Conservation (phyloP, 30 jellyfish, hydroid and myxozoan genomes). For the Aurelia sp. region DNA sequence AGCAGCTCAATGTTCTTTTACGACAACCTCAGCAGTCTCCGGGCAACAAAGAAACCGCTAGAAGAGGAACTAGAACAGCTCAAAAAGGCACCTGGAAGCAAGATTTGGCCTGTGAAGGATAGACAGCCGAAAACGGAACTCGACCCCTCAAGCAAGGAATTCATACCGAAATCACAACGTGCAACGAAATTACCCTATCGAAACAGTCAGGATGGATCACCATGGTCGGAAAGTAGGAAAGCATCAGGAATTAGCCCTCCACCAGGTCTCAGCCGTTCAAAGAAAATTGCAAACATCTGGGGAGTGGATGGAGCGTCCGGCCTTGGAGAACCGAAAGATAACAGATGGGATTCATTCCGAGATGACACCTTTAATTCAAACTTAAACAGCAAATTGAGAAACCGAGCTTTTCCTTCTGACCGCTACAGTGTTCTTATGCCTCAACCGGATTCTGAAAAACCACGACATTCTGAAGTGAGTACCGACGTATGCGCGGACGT, state of each 20-base stretch:
- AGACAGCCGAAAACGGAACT: slow-evolving; percentile 69
- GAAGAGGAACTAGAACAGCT: slow-evolving; percentile 53
- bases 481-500: no score
- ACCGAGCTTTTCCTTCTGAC: slow-evolving; percentile 42
- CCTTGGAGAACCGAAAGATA: slow-evolving; percentile 32
- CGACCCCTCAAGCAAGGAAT: slow-evolving; percentile 97
- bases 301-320: slow-evolving; percentile 54
- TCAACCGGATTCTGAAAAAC: slow-evolving; percentile 59
- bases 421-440: slow-evolving; percentile 67
- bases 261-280: slow-evolving; percentile 86
- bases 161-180: slow-evolving; percentile 90
- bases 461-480: slow-evolving; percentile 64
- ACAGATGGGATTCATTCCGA: slow-evolving; percentile 83
- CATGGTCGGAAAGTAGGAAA: slow-evolving; percentile 78
- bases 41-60: slow-evolving; percentile 86
- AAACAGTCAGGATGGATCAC: slow-evolving; percentile 32
- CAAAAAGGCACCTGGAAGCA: slow-evolving; percentile 82
- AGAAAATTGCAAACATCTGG: slow-evolving; percentile 79
- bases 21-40: slow-evolving; percentile 94
- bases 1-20: slow-evolving; percentile 97
- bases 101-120: slow-evolving; percentile 39
- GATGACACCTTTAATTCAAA: slow-evolving; percentile 73
- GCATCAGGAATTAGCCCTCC: slow-evolving; percentile 70
- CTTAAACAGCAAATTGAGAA: slow-evolving; percentile 67
- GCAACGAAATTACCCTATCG: slow-evolving; percentile 54